phyloP scores from a whole-genome alignment of 1,140 invertebrate genomes.

The Bombus breviceps region DNA sequence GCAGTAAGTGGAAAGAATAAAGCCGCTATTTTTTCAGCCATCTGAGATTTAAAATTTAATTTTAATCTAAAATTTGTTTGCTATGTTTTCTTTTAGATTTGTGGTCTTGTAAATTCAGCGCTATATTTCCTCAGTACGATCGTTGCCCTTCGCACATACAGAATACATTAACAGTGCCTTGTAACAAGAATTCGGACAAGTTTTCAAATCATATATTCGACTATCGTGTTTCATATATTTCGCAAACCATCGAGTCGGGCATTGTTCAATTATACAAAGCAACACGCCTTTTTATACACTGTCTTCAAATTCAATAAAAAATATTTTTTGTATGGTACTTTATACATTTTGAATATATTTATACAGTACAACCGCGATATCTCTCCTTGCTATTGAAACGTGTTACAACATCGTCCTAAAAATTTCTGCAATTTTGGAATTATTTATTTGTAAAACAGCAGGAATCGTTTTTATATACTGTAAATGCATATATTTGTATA shows the following conservation, averaged over 20 bases:
- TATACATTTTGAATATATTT: background rate
- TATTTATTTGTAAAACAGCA: background rate
- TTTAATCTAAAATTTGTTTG: background rate
- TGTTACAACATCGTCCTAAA: background rate
- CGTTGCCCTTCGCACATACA: conserved; percentile 88
- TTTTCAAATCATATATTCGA: background rate
- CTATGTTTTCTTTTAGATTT: conserved; percentile 84
- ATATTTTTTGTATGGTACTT: background rate
- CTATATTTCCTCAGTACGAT: conserved; percentile 90
- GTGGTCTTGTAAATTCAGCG: conserved; percentile 87
- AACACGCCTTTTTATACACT: background rate
- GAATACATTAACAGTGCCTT: conserved; percentile 81
- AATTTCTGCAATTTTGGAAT: background rate
- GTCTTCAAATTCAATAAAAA: background rate
- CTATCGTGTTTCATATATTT: background rate
- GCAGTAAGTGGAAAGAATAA: conserved; percentile 83
- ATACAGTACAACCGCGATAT: background rate
- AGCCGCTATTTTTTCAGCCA: background rate
- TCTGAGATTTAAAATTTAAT: no score
- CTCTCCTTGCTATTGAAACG: background rate
- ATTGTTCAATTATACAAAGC: background rate
- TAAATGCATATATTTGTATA: background rate
- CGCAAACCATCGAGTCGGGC: background rate
- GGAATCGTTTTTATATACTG: no score
- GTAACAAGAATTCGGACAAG: background rate